Evolutionary conservation across 2,797 vertebrate species (phyloP), one percentile per base, ranked within the genome.

Genomic region (Pachyuromys duprasi): DNA sequence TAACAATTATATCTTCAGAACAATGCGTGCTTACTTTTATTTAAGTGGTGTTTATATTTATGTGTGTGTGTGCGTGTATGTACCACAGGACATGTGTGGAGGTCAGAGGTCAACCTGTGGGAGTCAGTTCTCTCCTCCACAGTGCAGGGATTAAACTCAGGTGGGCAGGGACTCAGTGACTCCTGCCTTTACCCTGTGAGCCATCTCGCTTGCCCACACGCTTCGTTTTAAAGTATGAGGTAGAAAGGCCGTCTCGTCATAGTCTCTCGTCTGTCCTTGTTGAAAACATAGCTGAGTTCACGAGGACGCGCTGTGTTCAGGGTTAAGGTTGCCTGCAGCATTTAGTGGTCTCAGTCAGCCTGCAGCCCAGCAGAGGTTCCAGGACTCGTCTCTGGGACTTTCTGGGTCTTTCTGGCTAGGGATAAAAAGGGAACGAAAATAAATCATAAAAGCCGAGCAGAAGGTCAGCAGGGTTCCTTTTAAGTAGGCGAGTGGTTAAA

Each of bases 301-400:
- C 0, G 42, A 39, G 63, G 24, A 55, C 49, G 28, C 81, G 36
- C 8, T 8, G 42, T 78, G 93, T 89, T 94, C 65, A 87, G 91
- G 76, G 76, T 80, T 86, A 94, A 90, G 87, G 62, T 69, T 60
- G 86, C 42, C 2, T 84, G 80, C 31, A 72, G 87, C 45, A 81
- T 86, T 91, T 60, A 90, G 90, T 88, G 92, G 53, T 55, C 79
- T 91, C 89, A 90, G 82, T 86, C 88, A 18, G 75, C 42, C 89
- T 70, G 20, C 12, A 53, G 42, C 74, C 67, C 49, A 62, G 93
- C 78, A 95, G 42, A 88, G 57, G 36, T 79, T 62, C 90, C 67
- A 69, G 57, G 81, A 79, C 17, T 76, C 42, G 28, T n/a, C 67
- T 79, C 89, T 78, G 80, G 70, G 67, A 86, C 69, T 86, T 93